These are phyloP conservation scores for Hippoglossus hippoglossus DNA, from an alignment of 2,797 vertebrate genomes.

Conservation along the genomic window DNA sequence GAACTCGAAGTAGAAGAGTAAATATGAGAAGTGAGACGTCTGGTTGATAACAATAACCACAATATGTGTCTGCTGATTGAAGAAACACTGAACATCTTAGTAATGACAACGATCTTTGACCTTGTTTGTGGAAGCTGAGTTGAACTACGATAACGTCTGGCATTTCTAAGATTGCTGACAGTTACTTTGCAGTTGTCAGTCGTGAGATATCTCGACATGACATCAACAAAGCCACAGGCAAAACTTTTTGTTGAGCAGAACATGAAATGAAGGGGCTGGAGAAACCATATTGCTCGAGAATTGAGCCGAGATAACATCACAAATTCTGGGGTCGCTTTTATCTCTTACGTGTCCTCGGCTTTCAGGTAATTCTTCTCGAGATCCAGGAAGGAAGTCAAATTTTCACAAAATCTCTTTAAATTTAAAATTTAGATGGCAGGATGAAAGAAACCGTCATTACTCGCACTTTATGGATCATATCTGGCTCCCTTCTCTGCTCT, in stretches of 20 bases:
- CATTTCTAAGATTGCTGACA: slow-evolving; percentile 22
- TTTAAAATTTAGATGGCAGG: slow-evolving; percentile 50
- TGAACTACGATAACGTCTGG: slow-evolving; percentile 1
- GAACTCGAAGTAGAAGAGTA: neutral
- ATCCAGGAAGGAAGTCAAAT: slow-evolving; percentile 44
- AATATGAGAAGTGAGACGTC: slow-evolving; percentile 3
- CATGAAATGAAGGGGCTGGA: slow-evolving; percentile 3
- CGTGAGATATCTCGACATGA: neutral
- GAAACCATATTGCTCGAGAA: slow-evolving; percentile 15
- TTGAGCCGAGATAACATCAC: slow-evolving; percentile 36
- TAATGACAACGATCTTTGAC: slow-evolving; percentile 30
- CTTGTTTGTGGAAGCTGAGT: slow-evolving; percentile 29
- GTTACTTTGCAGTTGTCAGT: slow-evolving; percentile 5
- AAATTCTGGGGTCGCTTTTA: slow-evolving; percentile 53
- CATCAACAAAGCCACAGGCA: neutral
- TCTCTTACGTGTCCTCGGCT: slow-evolving; percentile 29
- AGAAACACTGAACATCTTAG: slow-evolving; percentile 22
- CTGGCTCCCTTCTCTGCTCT: slow-evolving; percentile 35
- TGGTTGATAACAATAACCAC: slow-evolving; percentile 19
- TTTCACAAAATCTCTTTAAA: slow-evolving; percentile 55
- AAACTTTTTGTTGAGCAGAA: slow-evolving; percentile 1
- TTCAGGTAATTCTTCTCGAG: slow-evolving; percentile 26
- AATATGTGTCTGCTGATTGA: slow-evolving; percentile 13
- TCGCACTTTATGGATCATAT: slow-evolving; percentile 52
- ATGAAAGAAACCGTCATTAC: slow-evolving; percentile 65